These are phyloP conservation scores for Dusona sp. DNA, from an alignment of 2,888 invertebrate species.

Conservation along the genomic window DNA sequence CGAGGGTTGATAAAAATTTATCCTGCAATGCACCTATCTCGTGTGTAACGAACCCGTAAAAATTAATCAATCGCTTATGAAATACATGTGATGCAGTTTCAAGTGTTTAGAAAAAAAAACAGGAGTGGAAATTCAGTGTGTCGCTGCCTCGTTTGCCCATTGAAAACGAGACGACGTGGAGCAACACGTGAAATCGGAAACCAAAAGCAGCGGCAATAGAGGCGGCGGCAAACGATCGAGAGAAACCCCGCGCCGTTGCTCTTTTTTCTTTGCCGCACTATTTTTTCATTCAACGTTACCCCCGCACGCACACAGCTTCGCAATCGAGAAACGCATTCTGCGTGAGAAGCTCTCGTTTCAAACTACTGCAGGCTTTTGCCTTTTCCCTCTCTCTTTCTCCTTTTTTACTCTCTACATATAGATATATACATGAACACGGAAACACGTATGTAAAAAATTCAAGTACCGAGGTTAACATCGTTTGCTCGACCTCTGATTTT, in stretches of 20 bases:
- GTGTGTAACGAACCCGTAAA: constrained; percentile 4
- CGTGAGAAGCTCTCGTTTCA: constrained; percentile 30
- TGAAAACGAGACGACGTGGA: constrained; percentile 24
- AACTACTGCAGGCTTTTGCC: constrained; percentile 15
- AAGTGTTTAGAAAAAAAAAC: neutral
- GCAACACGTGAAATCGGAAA: constrained; percentile 42
- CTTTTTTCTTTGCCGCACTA: constrained; percentile 29
- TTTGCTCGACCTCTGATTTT: neutral
- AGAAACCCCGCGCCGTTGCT: constrained; percentile 14
- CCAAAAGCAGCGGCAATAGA: constrained; percentile 27
- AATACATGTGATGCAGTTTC: neutral
- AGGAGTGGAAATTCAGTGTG: neutral
- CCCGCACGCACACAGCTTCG: neutral
- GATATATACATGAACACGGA: neutral
- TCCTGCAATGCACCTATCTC: neutral
- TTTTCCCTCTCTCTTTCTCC: neutral
- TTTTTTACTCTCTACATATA: neutral
- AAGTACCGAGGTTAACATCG: neutral
- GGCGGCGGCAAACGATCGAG: constrained; percentile 28
- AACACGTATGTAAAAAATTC: neutral
- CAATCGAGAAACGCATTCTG: constrained; percentile 22
- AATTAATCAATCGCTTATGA: constrained; percentile 25
- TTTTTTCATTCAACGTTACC: constrained; percentile 48
- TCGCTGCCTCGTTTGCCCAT: constrained; percentile 23
- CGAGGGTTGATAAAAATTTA: neutral